Conservation (phyloP, 2,797 vertebrate species). For the Lateolabrax maculatus region DNA sequence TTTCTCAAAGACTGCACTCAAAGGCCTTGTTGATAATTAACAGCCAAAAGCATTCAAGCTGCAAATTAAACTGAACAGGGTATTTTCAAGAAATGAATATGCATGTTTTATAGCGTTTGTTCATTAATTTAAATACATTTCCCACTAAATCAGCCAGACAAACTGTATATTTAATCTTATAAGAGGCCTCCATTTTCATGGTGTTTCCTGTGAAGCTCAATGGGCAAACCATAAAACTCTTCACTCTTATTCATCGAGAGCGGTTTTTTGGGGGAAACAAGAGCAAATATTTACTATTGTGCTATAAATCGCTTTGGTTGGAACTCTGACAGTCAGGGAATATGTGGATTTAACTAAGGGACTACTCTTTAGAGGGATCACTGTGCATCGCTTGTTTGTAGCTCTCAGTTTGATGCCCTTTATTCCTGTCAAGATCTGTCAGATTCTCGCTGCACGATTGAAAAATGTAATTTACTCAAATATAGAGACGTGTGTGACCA, state of each 20-base stretch:
- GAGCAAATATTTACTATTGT: conserved; percentile 8
- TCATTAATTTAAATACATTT: conserved; percentile 1
- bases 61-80: conserved; percentile 3
- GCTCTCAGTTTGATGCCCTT: conserved; percentile 9
- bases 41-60: conserved; percentile 10
- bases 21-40: not conserved
- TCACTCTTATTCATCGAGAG: no score
- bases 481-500: not conserved
- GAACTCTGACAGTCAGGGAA: conserved; percentile 23
- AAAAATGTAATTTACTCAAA: conserved; percentile 22
- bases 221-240: not conserved
- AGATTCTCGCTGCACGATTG: not conserved
- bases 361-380: conserved; percentile 8
- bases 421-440: conserved; percentile 34
- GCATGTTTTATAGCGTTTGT: not conserved
- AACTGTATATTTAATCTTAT: not conserved
- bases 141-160: conserved; percentile 6
- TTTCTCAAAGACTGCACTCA: conserved; percentile 8
- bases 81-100: not conserved
- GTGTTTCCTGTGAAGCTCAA: not conserved
- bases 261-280: no score
- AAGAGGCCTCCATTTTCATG: not conserved
- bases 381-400: conserved; percentile 14
- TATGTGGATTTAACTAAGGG: conserved; percentile 45
- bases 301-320: conserved; percentile 18